Base-by-base conservation (phyloP, 2,888 invertebrate species). In the Loripinus fragilis region DNA sequence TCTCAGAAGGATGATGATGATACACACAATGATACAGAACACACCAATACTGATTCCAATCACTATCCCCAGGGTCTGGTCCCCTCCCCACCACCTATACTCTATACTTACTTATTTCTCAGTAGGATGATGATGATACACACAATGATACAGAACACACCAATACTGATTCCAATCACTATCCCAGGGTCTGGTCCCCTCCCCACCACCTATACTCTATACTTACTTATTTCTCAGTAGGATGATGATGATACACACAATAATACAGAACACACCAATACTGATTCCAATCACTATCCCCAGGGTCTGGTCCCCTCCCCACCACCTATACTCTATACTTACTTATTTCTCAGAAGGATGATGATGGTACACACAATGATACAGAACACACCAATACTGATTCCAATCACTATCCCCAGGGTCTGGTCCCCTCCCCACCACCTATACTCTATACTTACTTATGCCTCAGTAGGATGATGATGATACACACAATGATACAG, bases 21-120 rank as follows among this genome's bases (percentile, higher is more conserved):
- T 86, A 78, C 92, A 91, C 73, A 92, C 88, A 67, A 92, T 86
- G 80, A 92, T 91, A 68, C 92, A 91, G 69, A 88, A 83, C 8
- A 91, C 81, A 20, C 92, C 91, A 30, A 92, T 92, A 23, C 90
- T 86, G 50, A 91, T 86, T 0, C 93, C 93, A 64, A n/a, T n/a
- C n/a, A n/a, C n/a, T n/a, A n/a, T n/a, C n/a, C n/a, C n/a, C n/a
- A n/a, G n/a, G n/a, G n/a, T n/a, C n/a, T n/a, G n/a, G n/a, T n/a
- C n/a, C n/a, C n/a, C n/a, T n/a, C n/a, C n/a, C 41, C 92, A 86
- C 65, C 93, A 87, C 42, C 93, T 92, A 23, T 92, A 92, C 28
- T 91, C 8, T 91, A 30, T 20, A 69, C 81, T 85, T 75, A 93
- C 92, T 90, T 90, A 81, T 91, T 89, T 28, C 92, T 82, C 72